Conservation (phyloP, 1,140 invertebrate genomes). For the Lordiphosa clarofinis region DNA sequence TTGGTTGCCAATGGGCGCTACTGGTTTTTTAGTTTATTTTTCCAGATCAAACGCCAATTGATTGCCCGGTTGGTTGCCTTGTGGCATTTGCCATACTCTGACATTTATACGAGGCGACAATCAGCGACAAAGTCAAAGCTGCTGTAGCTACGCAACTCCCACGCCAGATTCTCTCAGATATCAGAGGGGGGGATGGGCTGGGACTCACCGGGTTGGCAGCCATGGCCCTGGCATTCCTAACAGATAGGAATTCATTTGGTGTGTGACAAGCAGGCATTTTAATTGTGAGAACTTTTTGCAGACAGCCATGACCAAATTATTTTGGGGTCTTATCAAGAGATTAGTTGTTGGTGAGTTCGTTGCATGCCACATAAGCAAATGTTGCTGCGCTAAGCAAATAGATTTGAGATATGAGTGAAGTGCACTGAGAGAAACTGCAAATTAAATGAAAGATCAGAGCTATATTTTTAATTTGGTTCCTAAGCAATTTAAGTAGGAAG, state of each 20-base stretch:
- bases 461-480: too few relatives aligned
- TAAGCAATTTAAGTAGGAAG: too few relatives aligned
- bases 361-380: conserved; percentile 47
- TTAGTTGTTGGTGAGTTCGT: conserved; percentile 22
- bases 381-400: conserved; percentile 11
- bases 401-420: conserved; percentile 40
- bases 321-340: conserved; percentile 38
- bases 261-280: conserved; percentile 43
- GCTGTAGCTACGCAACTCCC: conserved; percentile 69
- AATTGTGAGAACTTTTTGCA: conserved; percentile 66
- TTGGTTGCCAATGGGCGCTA: conserved; percentile 49
- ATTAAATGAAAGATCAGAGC: too few relatives aligned
- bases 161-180: conserved; percentile 21
- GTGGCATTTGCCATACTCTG: conserved; percentile 60
- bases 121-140: conserved; percentile 56
- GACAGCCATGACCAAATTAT: conserved; percentile 57
- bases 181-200: not conserved
- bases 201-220: not conserved
- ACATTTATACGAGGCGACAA: conserved; percentile 67
- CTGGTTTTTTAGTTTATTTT: conserved; percentile 48
- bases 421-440: conserved; percentile 25
- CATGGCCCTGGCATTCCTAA: conserved; percentile 62
- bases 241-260: conserved; percentile 30
- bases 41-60: conserved; percentile 23
- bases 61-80: conserved; percentile 31